Evolutionary conservation across 2,113 vertebrate genomes (phyloP).

Genomic region (Actenoides hombroni): DNA sequence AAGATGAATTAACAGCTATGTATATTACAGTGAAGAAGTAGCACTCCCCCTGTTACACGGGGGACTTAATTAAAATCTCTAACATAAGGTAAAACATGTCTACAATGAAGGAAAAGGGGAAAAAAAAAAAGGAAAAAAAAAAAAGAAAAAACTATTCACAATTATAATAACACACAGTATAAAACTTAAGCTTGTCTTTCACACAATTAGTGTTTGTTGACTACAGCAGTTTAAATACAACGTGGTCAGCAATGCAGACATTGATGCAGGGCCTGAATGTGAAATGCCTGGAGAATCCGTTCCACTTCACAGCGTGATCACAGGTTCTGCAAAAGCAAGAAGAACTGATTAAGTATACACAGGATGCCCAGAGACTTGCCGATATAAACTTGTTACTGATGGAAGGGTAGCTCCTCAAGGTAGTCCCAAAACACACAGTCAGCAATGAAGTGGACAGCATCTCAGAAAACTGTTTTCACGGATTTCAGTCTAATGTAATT

Average conservation of each 20-base stretch:
- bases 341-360: slow-evolving; percentile 3
- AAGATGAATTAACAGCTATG: not conserved
- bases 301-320: not conserved
- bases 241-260: not conserved
- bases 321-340: slow-evolving; percentile 56
- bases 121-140: accelerated
- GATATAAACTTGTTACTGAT: not conserved
- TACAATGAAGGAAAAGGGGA: not conserved
- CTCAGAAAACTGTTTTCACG: not conserved
- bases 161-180: not conserved
- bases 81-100: not conserved
- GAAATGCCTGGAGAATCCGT: slow-evolving; percentile 20
- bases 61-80: not conserved
- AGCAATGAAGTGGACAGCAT: accelerated
- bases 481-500: not conserved
- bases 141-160: not conserved
- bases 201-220: slow-evolving; percentile 9
- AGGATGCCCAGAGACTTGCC: not conserved
- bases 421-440: not conserved
- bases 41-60: not conserved
- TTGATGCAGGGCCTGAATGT: not conserved
- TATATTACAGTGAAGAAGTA: not conserved
- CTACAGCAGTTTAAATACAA: not conserved
- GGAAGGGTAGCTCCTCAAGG: not conserved
- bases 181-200: slow-evolving; percentile 28